A percentile compares a stretch with the other conserved stretches of the same genome.
Evolutionary conservation across 2,888 invertebrate species (phyloP).

Genomic region (Synanthedon myopaeformis): DNA sequence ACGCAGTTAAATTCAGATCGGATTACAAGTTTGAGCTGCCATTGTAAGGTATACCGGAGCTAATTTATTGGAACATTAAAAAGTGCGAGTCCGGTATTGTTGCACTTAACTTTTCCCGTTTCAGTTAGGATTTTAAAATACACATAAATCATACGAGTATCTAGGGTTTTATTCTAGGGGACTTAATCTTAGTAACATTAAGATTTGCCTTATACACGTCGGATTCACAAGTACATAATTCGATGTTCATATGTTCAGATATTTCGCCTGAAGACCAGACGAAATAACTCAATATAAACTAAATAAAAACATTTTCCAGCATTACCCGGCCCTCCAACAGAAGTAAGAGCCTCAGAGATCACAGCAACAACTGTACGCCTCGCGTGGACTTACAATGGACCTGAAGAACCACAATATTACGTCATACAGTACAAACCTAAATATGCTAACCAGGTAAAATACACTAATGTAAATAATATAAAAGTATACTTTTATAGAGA

Average conservation of each 20-base stretch:
- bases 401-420: conserved; percentile 94
- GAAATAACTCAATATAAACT: not conserved
- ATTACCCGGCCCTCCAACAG: conserved; percentile 89
- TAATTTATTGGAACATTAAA: no score
- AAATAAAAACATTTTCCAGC: conserved; percentile 65
- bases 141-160: no score
- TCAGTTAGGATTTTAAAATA: no score
- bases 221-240: no score
- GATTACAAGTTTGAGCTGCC: conserved; percentile 15
- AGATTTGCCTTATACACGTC: no score
- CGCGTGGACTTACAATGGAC: conserved; percentile 91
- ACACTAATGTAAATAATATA: not conserved
- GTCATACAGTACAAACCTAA: conserved; percentile 97
- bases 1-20: conserved; percentile 22
- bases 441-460: conserved; percentile 82
- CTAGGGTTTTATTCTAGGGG: no score
- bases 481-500: not conserved
- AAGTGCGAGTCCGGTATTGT: no score
- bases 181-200: no score
- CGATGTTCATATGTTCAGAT: no score
- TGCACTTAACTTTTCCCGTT: no score
- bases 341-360: conserved; percentile 91
- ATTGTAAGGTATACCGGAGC: not conserved
- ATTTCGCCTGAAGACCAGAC: not conserved
- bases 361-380: conserved; percentile 93